Base-by-base conservation (phyloP, 2,888 invertebrate species). In the Phalera bucephala region DNA sequence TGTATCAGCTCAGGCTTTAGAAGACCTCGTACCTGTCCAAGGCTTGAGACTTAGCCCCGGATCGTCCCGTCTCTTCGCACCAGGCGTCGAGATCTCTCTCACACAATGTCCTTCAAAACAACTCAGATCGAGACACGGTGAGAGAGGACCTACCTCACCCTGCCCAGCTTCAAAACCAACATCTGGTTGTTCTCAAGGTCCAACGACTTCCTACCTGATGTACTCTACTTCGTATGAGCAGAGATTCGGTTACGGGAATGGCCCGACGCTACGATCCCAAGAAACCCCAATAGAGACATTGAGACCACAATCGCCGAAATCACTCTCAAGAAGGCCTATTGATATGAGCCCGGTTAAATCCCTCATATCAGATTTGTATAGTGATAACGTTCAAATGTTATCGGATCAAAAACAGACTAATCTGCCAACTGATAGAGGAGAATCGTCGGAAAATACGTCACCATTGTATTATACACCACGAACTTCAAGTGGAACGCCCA, bases 11-110 rank as follows among this genome's bases (percentile, higher is more conserved):
- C 73, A 74, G 35, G 72, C 68, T 2, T 44, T 80, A 7, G 41
- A 65, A 2, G 81, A 80, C 27, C 57, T 80, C 1, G 63, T 61
- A 1, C 68, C 71, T 1, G 35, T 42, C 0, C 58, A 63, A 12
- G 52, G 36, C n/a, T 28, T 73, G 9, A 47, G 27, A 1, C 30
- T 64, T 23, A 51, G 40, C 15, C 61, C 74, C 1, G 61, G 65
- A 5, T 40, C 57, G 1, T 51, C 71, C 0, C 55, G 40, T 12
- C 64, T 59, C 1, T 58, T 55, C 22, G 64, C 66, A 1, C 72
- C 76, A 0, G 80, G 77, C 3, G 8, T 72, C 9, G 68, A 76
- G 14, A 69, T 85, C 41, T 54, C 71, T 2, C 28, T 80, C n/a
- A 65, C 46, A 1, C 57, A 53, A 0, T 85, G 85, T 35, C 73